phyloP scores from a whole-genome alignment of 2,113 vertebrate genomes.

The Tyto alba region DNA sequence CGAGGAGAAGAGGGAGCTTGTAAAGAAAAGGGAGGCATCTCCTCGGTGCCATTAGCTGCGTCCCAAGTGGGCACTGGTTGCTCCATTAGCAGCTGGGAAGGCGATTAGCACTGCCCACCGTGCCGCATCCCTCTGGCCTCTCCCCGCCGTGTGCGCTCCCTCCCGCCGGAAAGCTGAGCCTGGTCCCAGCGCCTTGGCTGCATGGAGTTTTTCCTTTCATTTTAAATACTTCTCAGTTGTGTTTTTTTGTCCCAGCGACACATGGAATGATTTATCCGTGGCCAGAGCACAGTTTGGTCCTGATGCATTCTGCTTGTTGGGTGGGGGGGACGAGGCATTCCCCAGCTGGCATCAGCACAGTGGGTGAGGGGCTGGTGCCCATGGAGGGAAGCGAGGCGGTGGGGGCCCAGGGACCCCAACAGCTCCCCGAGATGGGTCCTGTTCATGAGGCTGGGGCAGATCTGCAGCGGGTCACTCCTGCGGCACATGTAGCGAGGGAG shows the following conservation, averaged over 20 bases:
- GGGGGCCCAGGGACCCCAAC: fast-evolving
- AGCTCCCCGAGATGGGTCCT: neutral
- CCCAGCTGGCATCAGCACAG: fast-evolving
- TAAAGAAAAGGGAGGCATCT: neutral
- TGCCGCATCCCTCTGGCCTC: neutral
- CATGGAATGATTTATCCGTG: conserved; percentile 40
- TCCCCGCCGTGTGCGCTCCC: fast-evolving
- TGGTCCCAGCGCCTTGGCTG: neutral
- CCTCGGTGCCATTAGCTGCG: neutral
- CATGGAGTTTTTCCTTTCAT: neutral
- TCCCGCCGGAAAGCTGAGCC: neutral
- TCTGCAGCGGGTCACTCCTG: neutral
- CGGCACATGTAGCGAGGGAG: neutral
- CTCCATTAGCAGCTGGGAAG: neutral
- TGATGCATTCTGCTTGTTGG: neutral
- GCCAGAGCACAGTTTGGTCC: neutral
- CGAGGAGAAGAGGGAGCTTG: neutral
- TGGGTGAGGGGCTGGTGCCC: neutral
- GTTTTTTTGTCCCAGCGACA: conserved; percentile 5
- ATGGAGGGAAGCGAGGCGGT: fast-evolving
- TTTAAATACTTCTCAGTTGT: neutral
- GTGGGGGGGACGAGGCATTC: neutral
- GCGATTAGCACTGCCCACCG: neutral
- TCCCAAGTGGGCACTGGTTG: neutral
- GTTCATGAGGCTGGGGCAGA: neutral